Percentiles rank a stretch among this genome's conserved stretches.
phyloP scores from a whole-genome alignment of 2,113 vertebrate species.

The Promerops cafer region DNA sequence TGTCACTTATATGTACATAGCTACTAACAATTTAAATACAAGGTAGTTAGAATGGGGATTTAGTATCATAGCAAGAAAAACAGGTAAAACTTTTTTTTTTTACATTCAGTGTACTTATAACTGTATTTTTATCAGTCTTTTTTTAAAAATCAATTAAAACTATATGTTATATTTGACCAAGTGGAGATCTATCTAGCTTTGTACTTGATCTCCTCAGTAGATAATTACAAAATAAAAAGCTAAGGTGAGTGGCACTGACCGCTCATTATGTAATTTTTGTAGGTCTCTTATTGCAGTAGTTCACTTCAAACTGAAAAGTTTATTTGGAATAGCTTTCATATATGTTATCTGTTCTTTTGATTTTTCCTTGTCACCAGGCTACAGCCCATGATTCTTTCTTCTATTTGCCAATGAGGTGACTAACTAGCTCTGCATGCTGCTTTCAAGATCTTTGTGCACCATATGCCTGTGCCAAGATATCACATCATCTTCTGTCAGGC shows the following conservation, averaged over 20 bases:
- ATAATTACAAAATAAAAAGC: neutral
- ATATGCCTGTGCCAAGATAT: neutral
- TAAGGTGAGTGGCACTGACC: neutral
- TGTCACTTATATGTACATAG: neutral
- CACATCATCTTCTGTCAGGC: neutral
- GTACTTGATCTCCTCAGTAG: neutral
- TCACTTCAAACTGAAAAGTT: neutral
- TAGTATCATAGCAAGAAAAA: neutral
- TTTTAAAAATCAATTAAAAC: neutral
- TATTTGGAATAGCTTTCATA: neutral
- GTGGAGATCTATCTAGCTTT: neutral
- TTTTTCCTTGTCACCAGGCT: neutral
- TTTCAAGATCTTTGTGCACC: neutral
- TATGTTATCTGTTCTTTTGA: neutral
- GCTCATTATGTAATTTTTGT: neutral
- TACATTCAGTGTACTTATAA: neutral
- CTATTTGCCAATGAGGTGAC: neutral
- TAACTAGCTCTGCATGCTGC: neutral
- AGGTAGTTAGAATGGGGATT: neutral
- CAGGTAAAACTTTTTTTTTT: neutral
- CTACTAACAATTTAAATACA: neutral
- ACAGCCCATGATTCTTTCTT: neutral
- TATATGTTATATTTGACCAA: neutral
- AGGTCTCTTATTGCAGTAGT: neutral
- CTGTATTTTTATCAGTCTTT: neutral